These are phyloP conservation scores for Cathartes aura DNA, from an alignment of 2,113 vertebrate genomes.

Conservation along the genomic window DNA sequence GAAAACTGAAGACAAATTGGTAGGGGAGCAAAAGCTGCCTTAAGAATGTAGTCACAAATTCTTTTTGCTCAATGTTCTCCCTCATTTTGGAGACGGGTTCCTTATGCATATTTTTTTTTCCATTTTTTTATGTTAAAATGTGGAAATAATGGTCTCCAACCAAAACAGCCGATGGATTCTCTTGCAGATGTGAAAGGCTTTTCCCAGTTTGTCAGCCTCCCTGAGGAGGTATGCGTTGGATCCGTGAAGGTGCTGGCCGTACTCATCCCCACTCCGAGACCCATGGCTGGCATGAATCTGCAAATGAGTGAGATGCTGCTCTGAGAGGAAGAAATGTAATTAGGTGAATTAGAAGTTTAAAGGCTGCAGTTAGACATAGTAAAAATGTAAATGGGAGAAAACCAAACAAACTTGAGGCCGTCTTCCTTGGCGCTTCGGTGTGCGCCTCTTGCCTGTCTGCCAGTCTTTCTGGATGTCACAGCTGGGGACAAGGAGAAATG, in stretches of 20 bases:
- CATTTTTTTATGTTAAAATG: neutral
- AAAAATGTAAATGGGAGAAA: neutral
- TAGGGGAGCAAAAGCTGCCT: neutral
- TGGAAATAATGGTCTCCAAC: neutral
- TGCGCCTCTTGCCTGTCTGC: neutral
- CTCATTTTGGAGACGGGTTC: neutral
- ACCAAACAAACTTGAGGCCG: neutral
- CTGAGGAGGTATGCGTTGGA: fast-evolving
- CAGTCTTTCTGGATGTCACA: neutral
- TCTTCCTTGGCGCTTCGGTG: neutral
- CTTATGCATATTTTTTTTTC: neutral
- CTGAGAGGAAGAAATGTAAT: too few relatives aligned
- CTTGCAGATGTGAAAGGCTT: neutral
- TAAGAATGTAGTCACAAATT: neutral
- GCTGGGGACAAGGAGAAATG: neutral
- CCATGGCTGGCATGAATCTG: neutral
- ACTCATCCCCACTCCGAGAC: neutral
- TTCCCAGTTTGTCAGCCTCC: neutral
- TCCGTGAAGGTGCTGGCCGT: neutral
- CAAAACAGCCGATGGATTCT: neutral
- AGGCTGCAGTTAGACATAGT: neutral
- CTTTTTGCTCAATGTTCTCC: neutral
- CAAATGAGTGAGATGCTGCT: neutral
- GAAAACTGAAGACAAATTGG: neutral
- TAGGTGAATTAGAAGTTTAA: neutral